phyloP scores from a whole-genome alignment of 2,888 invertebrate species.

The Leptogaster cylindrica region DNA sequence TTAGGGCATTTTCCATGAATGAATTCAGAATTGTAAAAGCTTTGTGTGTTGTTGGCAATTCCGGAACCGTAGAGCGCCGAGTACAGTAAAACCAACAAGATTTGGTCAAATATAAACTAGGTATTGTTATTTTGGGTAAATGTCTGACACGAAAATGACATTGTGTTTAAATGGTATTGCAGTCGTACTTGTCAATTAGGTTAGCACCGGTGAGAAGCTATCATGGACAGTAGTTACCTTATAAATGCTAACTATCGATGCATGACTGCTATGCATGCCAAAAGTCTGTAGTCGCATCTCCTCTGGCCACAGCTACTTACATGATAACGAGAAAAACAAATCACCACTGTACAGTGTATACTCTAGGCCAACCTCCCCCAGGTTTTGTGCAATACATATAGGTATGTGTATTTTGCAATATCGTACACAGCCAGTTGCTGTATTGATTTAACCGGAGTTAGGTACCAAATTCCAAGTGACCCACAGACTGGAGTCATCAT shows the following conservation, averaged over 20 bases:
- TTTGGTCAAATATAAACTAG: no score
- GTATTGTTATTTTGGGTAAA: no score
- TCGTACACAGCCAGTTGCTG: neutral
- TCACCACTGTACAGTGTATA: no score
- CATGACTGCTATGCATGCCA: neutral
- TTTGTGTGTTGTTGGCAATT: no score
- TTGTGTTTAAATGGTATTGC: no score
- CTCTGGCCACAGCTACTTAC: neutral
- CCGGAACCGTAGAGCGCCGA: no score
- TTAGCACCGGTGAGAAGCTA: constrained; percentile 12
- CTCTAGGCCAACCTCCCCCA: neutral
- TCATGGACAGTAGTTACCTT: neutral
- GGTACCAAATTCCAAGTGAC: neutral
- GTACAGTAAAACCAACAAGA: no score
- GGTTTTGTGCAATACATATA: neutral
- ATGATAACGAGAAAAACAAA: constrained; percentile 3
- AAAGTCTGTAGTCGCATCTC: neutral
- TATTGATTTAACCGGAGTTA: neutral
- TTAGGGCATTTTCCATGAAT: no score
- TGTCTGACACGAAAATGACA: no score
- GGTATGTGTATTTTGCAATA: neutral
- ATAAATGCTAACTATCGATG: neutral
- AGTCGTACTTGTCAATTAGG: constrained; percentile 14
- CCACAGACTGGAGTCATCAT: constrained; percentile 2
- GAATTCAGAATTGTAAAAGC: no score